Conservation (phyloP, 2,797 vertebrate species). For the Silurus lanzhouensis region DNA sequence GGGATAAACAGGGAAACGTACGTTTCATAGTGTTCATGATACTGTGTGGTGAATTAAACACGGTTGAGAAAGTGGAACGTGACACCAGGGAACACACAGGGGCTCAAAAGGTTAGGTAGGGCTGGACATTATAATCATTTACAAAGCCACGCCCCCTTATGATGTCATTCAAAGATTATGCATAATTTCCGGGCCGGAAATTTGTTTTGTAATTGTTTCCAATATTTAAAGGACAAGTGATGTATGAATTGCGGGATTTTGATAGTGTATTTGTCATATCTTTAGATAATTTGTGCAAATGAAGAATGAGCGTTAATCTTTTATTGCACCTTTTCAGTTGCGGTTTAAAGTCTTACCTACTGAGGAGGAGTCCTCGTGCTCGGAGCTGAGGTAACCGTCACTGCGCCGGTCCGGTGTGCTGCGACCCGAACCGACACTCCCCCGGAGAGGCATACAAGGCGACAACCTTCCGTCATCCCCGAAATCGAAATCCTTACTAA, state of each 20-base stretch:
- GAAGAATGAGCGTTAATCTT: too few species aligned
- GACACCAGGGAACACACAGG: not conserved
- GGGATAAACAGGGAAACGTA: too few species aligned
- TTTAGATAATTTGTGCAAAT: not conserved
- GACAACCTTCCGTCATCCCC: conserved; percentile 75
- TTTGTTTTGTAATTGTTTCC: not conserved
- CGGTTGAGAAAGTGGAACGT: too few species aligned
- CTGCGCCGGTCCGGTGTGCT: conserved; percentile 85
- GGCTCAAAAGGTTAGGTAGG: not conserved
- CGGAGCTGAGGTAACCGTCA: conserved; percentile 86
- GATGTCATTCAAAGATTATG: too few species aligned
- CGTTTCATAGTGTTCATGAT: too few species aligned
- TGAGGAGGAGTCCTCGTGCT: conserved; percentile 84
- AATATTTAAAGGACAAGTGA: not conserved
- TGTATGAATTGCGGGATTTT: too few species aligned
- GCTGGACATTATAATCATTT: not conserved
- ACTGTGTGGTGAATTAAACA: too few species aligned
- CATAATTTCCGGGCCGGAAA: not conserved
- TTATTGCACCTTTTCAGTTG: not conserved
- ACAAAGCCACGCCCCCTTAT: not conserved
- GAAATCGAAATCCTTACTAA: conserved; percentile 76
- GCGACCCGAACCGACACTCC: conserved; percentile 70
- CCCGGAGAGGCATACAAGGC: conserved; percentile 62
- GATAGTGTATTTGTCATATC: too few species aligned
- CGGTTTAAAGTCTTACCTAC: conserved; percentile 69